A percentile compares a stretch with the other conserved stretches of the same genome.
These are phyloP conservation scores for Vandiemenella viatica DNA, from an alignment of 2,888 invertebrate species.

Conservation along the genomic window DNA sequence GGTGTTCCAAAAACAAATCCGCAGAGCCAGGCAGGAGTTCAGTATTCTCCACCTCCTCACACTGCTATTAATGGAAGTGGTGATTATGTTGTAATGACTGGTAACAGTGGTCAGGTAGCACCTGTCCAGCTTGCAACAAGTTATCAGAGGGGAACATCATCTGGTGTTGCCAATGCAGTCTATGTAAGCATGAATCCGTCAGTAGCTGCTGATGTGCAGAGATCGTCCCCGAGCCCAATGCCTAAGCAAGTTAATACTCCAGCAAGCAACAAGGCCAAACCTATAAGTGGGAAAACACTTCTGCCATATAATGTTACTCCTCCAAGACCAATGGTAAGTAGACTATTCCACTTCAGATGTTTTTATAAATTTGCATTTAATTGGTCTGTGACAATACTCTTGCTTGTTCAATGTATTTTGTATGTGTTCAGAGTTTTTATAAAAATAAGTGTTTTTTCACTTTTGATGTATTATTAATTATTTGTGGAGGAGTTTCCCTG, in stretches of 20 bases:
- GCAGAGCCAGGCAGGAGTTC: not conserved
- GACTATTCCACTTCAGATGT: not conserved
- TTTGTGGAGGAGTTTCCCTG: no score
- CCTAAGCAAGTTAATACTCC: conserved; percentile 27
- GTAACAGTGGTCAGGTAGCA: conserved; percentile 7
- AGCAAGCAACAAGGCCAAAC: conserved; percentile 19
- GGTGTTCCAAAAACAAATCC: not conserved
- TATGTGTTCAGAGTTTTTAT: no score
- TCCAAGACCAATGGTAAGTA: conserved; percentile 51
- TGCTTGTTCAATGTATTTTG: no score
- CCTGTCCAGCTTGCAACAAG: conserved; percentile 19
- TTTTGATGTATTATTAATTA: no score
- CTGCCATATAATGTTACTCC: conserved; percentile 80
- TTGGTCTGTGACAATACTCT: no score
- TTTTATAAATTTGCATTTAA: not conserved
- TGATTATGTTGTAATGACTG: conserved; percentile 16
- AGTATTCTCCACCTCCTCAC: not conserved
- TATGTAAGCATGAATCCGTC: conserved; percentile 6
- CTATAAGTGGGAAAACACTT: conserved; percentile 44
- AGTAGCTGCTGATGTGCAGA: conserved; percentile 15
- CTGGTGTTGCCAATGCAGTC: conserved; percentile 18
- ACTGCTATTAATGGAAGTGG: conserved; percentile 7
- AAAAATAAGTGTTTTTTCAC: no score
- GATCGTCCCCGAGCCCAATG: conserved; percentile 37
- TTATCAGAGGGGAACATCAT: conserved; percentile 18